Conservation (phyloP, 2,888 invertebrate species). For the Stenolophus ochropezus region DNA sequence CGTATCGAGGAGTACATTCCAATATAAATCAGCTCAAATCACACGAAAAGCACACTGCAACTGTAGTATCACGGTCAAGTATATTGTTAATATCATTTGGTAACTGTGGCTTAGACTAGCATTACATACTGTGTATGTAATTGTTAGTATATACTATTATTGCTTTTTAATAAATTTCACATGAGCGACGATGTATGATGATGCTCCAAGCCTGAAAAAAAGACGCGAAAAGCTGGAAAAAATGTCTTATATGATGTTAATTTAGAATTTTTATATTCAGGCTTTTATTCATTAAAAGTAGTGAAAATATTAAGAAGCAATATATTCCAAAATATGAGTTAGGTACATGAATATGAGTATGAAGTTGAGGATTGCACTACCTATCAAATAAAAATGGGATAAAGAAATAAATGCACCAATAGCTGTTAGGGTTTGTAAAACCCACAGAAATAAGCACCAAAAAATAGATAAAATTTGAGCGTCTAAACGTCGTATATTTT, state of each 20-base stretch:
- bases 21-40: constrained; percentile 40
- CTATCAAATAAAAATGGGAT: neutral
- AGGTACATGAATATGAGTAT: neutral
- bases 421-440: too few species aligned
- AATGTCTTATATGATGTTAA: neutral
- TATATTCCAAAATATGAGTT: neutral
- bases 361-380: neutral
- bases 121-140: constrained; percentile 50
- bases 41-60: constrained; percentile 57
- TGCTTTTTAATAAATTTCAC: constrained; percentile 58
- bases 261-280: neutral
- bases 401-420: too few species aligned
- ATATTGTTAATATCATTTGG: constrained; percentile 59
- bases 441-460: too few species aligned
- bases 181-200: constrained; percentile 28
- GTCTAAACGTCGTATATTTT: too few species aligned
- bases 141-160: constrained; percentile 47
- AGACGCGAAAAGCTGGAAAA: neutral
- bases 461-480: too few species aligned
- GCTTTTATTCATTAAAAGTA: neutral
- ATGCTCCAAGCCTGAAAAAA: constrained; percentile 31
- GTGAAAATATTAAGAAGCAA: constrained; percentile 59
- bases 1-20: constrained; percentile 45
- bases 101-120: constrained; percentile 58
- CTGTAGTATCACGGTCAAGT: constrained; percentile 54